Conservation (phyloP, 2,113 vertebrate species). For the Dasyornis broadbenti region DNA sequence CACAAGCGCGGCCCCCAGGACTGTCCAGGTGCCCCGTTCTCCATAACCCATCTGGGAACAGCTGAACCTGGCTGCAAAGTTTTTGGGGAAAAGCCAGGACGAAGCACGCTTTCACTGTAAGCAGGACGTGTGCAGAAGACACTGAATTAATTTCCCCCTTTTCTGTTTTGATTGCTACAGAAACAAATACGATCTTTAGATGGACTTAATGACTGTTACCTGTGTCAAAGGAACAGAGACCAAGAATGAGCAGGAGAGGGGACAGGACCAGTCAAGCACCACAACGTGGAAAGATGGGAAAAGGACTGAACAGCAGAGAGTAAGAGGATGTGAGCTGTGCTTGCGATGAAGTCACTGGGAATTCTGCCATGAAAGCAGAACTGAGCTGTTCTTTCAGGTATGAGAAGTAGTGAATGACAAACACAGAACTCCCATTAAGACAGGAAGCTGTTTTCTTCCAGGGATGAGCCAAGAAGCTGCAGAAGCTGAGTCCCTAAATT, state of each 20-base stretch:
- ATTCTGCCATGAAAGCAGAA: neutral
- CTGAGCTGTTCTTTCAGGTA: slow-evolving; percentile 20
- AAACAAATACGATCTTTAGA: neutral
- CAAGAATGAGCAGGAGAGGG: neutral
- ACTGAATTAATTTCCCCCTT: neutral
- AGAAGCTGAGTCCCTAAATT: neutral
- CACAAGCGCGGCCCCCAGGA: neutral
- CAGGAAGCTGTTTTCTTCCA: neutral
- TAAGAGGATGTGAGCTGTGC: neutral
- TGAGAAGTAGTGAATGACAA: neutral
- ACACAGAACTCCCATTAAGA: neutral
- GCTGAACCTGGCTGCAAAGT: neutral
- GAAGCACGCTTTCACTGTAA: accelerated
- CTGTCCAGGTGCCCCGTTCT: neutral
- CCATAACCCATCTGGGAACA: neutral
- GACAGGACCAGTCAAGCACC: neutral
- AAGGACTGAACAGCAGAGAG: neutral
- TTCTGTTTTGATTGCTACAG: neutral
- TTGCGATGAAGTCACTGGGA: neutral
- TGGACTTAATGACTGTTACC: neutral
- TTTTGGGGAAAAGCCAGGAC: neutral
- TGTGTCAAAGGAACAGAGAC: neutral
- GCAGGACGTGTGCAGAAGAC: neutral
- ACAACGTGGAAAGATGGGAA: accelerated
- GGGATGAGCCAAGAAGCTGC: neutral